Evolutionary conservation across 1,140 invertebrate genomes (phyloP).

Genomic region (Babylonia areolata): DNA sequence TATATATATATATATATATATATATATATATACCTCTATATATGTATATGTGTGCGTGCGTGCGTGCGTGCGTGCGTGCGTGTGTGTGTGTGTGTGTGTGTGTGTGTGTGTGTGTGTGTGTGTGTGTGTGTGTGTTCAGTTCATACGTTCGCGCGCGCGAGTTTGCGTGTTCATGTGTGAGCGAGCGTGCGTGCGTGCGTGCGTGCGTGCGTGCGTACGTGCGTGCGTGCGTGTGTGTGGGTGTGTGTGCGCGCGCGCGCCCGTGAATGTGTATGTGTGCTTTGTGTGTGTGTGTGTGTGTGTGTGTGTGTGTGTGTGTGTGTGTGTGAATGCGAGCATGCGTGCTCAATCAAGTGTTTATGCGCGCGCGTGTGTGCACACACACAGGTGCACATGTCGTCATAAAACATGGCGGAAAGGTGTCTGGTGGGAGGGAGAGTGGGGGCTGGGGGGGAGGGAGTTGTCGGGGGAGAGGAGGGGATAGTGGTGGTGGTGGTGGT

Average conservation of each 20-base stretch:
- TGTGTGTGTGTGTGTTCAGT: too few relatives aligned
- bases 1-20: too few relatives aligned
- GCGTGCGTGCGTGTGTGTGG: neutral
- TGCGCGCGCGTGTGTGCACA: neutral
- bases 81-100: too few relatives aligned
- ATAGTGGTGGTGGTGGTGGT: too few relatives aligned
- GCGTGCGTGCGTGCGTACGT: neutral
- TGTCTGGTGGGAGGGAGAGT: neutral
- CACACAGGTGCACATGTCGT: neutral
- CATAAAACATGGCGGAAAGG: conserved; percentile 7
- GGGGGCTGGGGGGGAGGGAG: too few relatives aligned
- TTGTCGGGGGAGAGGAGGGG: too few relatives aligned
- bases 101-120: neutral
- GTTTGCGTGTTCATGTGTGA: neutral
- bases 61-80: neutral
- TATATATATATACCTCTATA: too few relatives aligned
- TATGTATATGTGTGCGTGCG: neutral
- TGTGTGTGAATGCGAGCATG: neutral
- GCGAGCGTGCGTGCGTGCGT: neutral
- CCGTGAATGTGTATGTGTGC: neutral
- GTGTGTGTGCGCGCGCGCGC: neutral
- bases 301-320: neutral
- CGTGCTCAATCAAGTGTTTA: too few relatives aligned
- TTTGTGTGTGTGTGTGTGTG: neutral
- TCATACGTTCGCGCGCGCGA: neutral